Evolutionary conservation across 92 coral and sea anemone species (phyloP).

Genomic region (Zoanthus gigantus): DNA sequence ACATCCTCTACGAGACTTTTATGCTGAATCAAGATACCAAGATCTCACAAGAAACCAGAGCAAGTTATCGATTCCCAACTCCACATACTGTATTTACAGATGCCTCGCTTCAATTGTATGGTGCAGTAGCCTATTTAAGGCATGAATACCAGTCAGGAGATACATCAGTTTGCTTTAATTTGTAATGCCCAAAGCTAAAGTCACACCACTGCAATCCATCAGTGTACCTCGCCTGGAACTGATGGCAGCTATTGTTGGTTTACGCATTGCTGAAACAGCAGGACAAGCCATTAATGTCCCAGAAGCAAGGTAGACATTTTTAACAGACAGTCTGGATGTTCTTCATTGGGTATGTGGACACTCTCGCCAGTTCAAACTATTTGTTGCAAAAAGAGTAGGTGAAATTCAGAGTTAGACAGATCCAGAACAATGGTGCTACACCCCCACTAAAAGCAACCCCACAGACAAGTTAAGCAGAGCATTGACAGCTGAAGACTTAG

Average conservation of each 20-base stretch:
- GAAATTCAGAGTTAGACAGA: slow-evolving; percentile 51
- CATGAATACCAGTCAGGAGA: no score
- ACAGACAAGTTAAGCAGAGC: slow-evolving; percentile 65
- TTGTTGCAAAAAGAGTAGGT: slow-evolving; percentile 64
- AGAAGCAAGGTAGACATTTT: slow-evolving; percentile 26
- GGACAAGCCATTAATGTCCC: slow-evolving; percentile 30
- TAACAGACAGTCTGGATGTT: slow-evolving; percentile 69
- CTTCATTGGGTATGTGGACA: slow-evolving; percentile 66
- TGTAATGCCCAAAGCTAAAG: slow-evolving; percentile 51
- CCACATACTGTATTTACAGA: slow-evolving; percentile 51
- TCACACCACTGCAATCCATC: slow-evolving; percentile 31
- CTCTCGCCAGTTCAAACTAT: slow-evolving; percentile 62
- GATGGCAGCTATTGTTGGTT: slow-evolving; percentile 66
- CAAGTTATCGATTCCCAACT: neutral
- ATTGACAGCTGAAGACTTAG: slow-evolving; percentile 34
- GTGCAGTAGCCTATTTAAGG: slow-evolving; percentile 53
- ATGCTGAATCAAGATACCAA: neutral
- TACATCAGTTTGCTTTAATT: neutral
- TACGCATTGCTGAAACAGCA: slow-evolving; percentile 39
- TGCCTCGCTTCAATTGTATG: slow-evolving; percentile 60
- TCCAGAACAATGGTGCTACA: slow-evolving; percentile 66
- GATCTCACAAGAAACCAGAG: neutral
- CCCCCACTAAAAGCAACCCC: slow-evolving; percentile 49
- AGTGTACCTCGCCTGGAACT: slow-evolving; percentile 59
- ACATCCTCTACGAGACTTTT: slow-evolving; percentile 1